Evolutionary conservation across 2,888 invertebrate species (phyloP).

Genomic region (Petrolisthes cinctipes): DNA sequence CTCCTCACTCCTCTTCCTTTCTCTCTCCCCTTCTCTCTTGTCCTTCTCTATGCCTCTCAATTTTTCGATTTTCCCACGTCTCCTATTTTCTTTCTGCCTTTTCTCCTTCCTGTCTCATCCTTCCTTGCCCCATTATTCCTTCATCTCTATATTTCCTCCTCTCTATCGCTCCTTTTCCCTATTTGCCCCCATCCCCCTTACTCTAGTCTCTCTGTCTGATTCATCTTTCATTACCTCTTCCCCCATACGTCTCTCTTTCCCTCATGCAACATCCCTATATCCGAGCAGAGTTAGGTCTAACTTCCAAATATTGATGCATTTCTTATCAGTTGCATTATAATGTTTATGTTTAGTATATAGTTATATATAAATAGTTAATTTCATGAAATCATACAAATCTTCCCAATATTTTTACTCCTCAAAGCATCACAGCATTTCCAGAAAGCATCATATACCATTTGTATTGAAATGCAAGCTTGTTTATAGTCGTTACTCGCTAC

Average conservation of each 20-base stretch:
- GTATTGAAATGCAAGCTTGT: no score
- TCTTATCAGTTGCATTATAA: no score
- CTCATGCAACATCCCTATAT: conserved; percentile 15
- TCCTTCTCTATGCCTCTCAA: background rate
- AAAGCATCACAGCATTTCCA: background rate
- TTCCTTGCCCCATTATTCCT: background rate
- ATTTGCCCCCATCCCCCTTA: conserved; percentile 24
- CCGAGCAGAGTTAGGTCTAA: conserved; percentile 7
- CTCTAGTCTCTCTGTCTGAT: conserved; percentile 20
- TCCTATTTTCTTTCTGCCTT: background rate
- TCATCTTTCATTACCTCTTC: conserved; percentile 21
- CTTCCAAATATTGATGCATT: no score
- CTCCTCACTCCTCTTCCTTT: background rate
- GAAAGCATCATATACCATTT: no score
- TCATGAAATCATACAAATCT: background rate
- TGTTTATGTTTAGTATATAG: no score
- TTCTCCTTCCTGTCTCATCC: background rate
- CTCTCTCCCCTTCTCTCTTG: conserved; percentile 2
- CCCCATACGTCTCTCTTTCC: conserved; percentile 9
- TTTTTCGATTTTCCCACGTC: background rate
- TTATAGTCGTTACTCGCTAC: no score
- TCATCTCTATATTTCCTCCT: background rate
- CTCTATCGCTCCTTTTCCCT: background rate
- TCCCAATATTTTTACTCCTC: background rate
- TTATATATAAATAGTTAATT: no score